phyloP scores from a whole-genome alignment of 2,888 invertebrate genomes.

The Ennomos fuscantarius region DNA sequence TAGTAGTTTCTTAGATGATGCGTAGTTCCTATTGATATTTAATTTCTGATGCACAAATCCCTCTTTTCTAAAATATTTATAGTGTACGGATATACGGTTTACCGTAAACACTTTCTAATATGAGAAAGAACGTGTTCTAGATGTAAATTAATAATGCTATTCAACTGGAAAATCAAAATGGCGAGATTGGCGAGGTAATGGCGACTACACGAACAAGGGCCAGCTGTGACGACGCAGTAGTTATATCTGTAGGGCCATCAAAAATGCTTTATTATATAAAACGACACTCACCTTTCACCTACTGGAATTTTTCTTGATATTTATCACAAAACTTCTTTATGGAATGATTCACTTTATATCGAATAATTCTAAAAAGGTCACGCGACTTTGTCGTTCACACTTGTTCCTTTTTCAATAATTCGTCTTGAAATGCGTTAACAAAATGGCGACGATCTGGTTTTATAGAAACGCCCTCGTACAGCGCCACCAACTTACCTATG shows the following conservation, averaged over 20 bases:
- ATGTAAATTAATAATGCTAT: no score
- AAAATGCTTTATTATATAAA: background rate
- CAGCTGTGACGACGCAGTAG: background rate
- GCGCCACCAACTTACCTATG: no score
- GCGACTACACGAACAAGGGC: background rate
- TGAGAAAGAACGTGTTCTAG: no score
- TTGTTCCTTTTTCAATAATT: constrained; percentile 42
- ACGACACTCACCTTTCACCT: constrained; percentile 31
- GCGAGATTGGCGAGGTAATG: constrained; percentile 3
- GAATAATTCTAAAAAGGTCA: constrained; percentile 41
- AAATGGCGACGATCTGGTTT: constrained; percentile 35
- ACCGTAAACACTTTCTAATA: background rate
- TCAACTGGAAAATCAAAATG: constrained; percentile 19
- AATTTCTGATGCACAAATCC: background rate
- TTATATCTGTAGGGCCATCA: no score
- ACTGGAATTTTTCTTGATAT: constrained; percentile 38
- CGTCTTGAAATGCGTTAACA: constrained; percentile 34
- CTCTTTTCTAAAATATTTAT: background rate
- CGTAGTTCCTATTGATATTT: no score
- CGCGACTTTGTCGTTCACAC: constrained; percentile 8
- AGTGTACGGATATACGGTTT: background rate
- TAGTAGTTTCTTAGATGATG: no score
- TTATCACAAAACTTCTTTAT: constrained; percentile 25
- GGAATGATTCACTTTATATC: constrained; percentile 34
- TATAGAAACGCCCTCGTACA: constrained; percentile 33